These are phyloP conservation scores for Thereva unica DNA, from an alignment of 2,888 invertebrate genomes.

Conservation along the genomic window DNA sequence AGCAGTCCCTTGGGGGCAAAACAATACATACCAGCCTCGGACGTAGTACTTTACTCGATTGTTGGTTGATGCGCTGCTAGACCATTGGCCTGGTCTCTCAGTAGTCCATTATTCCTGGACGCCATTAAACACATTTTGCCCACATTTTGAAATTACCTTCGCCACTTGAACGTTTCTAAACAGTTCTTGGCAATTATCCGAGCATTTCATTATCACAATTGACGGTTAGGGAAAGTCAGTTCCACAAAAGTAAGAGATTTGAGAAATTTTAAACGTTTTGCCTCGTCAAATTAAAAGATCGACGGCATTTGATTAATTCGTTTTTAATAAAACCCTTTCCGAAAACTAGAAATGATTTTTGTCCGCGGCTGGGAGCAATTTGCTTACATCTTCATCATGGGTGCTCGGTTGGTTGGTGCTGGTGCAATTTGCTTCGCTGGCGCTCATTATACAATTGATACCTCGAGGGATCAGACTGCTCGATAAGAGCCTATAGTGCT, in stretches of 20 bases:
- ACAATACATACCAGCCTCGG: slow-evolving; percentile 2
- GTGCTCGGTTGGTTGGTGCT: too few species aligned
- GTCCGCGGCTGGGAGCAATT: neutral
- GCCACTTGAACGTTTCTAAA: slow-evolving; percentile 23
- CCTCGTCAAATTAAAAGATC: slow-evolving; percentile 9
- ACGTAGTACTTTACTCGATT: slow-evolving; percentile 24
- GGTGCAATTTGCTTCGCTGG: slow-evolving; percentile 14
- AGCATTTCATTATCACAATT: slow-evolving; percentile 31
- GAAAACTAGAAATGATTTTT: neutral
- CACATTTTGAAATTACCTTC: slow-evolving; percentile 18
- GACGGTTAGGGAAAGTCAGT: slow-evolving; percentile 8
- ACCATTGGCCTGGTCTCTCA: neutral
- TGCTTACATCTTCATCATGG: slow-evolving; percentile 28
- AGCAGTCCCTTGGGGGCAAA: slow-evolving; percentile 21
- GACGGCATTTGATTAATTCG: slow-evolving; percentile 29
- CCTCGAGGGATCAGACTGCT: slow-evolving; percentile 12
- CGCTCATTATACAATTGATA: slow-evolving; percentile 29
- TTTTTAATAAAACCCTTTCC: slow-evolving; percentile 28
- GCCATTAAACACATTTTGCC: slow-evolving; percentile 34
- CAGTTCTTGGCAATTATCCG: slow-evolving; percentile 20
- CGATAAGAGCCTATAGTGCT: slow-evolving; percentile 25
- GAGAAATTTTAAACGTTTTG: neutral
- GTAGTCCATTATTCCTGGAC: slow-evolving; percentile 19
- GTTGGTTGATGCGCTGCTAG: slow-evolving; percentile 13
- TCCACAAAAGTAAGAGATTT: slow-evolving; percentile 7